Evolutionary conservation across 2,113 vertebrate genomes (phyloP), one percentile per base, ranked within the genome.

Genomic region (Corapipo altera): DNA sequence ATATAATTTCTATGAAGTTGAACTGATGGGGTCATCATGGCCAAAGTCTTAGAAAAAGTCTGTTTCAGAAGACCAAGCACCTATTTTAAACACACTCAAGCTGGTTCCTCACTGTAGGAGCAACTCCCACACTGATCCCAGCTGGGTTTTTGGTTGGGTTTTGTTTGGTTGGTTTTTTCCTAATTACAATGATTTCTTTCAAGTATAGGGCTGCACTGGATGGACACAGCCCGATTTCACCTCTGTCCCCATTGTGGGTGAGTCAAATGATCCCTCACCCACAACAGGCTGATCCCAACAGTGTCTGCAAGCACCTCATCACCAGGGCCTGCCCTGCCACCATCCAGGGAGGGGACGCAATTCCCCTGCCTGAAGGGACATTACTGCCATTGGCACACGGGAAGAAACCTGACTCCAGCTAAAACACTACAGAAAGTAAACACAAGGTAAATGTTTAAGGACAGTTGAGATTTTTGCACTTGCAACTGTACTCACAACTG

Each of bases 91-190:
- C 44, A 64, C 26, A 76, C 39, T 82, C 44, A 33, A 61, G 12
- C 30, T n/a, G 18, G 43, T 28, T 89, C 24, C 49, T 82, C 12
- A 23, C 39, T 32, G 39, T 14, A 91, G 52, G 5, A 62, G 4
- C 4, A 86, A 77, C 46, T 80, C 59, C 39, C 51, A 65, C 67
- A 33, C 23, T 8, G 70, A 69, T 21, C 41, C 33, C 66, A 85
- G 32, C 12, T 2, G 2, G 18, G 2, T 5, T 37, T 67, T 87
- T 44, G 23, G 46, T 15, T 27, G 32, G 13, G 9, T 18, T 9
- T 41, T 49, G 30, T 48, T 64, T 13, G 20, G 23, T 21, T 28
- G 18, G 23, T 11, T 71, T 4, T 0, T 7, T 7, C 1, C 1
- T 43, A 48, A 52, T 28, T 61, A 59, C 46, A 89, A 5, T 13